Percentiles rank a stretch among this genome's conserved stretches.
Conservation (phyloP, 23 tunicate species). For the Aplidium turbinatum region DNA sequence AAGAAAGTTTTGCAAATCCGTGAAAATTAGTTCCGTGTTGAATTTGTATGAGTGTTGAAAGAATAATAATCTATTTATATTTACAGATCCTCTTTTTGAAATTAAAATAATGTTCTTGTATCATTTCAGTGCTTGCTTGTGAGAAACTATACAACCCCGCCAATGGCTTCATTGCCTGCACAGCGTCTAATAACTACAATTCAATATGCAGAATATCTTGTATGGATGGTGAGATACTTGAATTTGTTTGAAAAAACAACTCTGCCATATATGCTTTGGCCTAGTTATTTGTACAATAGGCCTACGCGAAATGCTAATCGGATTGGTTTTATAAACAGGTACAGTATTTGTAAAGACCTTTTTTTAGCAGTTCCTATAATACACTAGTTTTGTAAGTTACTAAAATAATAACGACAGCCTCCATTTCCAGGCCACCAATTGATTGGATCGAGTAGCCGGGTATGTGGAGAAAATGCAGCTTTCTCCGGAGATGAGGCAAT, state of each 20-base stretch:
- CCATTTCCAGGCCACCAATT: slow-evolving; percentile 59
- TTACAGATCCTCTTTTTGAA: not conserved
- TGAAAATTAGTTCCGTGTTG: too few species aligned
- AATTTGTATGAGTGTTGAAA: too few species aligned
- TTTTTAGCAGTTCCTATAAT: too few species aligned
- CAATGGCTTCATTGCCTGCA: slow-evolving; percentile 69
- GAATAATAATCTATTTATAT: not conserved
- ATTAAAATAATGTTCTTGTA: not conserved
- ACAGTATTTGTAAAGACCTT: too few species aligned
- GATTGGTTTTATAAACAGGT: too few species aligned
- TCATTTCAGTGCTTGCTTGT: slow-evolving; percentile 60
- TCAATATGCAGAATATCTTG: slow-evolving; percentile 72
- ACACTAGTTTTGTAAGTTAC: too few species aligned
- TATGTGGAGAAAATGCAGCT: slow-evolving; percentile 74
- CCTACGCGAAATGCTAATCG: not conserved
- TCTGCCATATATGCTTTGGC: not conserved
- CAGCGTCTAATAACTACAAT: slow-evolving; percentile 64
- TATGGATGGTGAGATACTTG: slow-evolving; percentile 54
- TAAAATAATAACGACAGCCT: too few species aligned
- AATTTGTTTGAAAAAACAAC: not conserved
- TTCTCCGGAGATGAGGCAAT: slow-evolving; percentile 59
- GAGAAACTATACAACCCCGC: slow-evolving; percentile 49
- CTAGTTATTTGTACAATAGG: not conserved
- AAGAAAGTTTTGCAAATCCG: too few species aligned
- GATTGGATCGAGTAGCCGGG: slow-evolving; percentile 61